Evolutionary conservation across 2,797 vertebrate genomes (phyloP).

Genomic region (Halcyon chelicuti): DNA sequence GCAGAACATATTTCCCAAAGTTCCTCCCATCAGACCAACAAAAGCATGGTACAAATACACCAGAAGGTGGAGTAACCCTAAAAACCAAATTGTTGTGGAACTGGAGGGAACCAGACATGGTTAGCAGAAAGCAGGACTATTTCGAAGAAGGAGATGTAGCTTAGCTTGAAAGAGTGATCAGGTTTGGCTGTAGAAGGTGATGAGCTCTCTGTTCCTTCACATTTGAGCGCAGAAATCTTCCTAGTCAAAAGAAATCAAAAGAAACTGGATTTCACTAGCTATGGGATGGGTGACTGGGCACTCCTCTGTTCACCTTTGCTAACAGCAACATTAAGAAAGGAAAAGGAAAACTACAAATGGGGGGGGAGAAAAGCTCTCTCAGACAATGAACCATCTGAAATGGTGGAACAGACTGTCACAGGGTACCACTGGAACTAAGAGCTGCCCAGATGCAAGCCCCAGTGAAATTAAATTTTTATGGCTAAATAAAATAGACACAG

Average conservation of each 20-base stretch:
- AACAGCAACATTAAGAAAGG: neutral
- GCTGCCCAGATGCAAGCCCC: neutral
- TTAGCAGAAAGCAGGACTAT: neutral
- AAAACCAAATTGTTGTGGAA: neutral
- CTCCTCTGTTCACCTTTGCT: neutral
- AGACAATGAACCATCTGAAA: neutral
- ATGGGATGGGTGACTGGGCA: too few relatives aligned
- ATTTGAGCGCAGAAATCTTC: neutral
- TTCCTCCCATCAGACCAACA: neutral
- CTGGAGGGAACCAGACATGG: neutral
- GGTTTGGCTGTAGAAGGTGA: neutral
- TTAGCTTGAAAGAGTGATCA: neutral
- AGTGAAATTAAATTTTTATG: neutral
- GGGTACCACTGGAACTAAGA: neutral
- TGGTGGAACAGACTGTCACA: neutral
- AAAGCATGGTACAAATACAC: neutral
- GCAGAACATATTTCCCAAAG: neutral
- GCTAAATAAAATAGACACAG: neutral
- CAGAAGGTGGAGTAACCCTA: conserved; percentile 6
- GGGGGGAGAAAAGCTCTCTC: neutral
- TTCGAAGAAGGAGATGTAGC: neutral
- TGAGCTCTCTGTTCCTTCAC: neutral
- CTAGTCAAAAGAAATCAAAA: neutral
- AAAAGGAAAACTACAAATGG: neutral
- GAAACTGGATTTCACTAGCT: neutral